Evolutionary conservation across 2,113 vertebrate species (phyloP), one percentile per base, ranked within the genome.

Genomic region (Spea bombifrons): DNA sequence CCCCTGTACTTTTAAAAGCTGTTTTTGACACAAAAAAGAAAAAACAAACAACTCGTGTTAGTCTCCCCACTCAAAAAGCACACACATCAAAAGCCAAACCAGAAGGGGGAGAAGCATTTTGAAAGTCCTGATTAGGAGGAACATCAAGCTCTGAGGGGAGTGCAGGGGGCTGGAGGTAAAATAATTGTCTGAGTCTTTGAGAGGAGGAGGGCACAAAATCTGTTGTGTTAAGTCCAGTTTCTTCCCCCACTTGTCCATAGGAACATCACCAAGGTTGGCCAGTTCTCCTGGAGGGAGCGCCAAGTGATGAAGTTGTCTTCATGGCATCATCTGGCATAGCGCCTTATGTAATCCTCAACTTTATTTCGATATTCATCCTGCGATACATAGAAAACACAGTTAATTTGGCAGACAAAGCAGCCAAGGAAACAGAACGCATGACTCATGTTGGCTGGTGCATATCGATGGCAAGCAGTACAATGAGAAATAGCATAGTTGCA

Each of bases 291-390:
- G 47, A 67, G n/a, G 74, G 71, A 71, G 71, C 57, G 68, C 78
- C 13, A 4, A 80, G 64, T 57, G 53, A 61, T 10, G 59, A 68
- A 59, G 8, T 57, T 68, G 61, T 5, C 7, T 64, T 1, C 30
- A 30, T 30, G 78, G 87, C 91, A 96, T 98, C 96, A 98, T 97
- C 96, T 98, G 53, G 95, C 95, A 0, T 95, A 97, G 82, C 90
- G 90, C 87, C 94, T 96, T 86, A 98, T 96, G 92, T 96, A 98
- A 89, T 98, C 95, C 73, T 97, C 95, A 88, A 98, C 96, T 86
- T 97, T 97, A 87, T 70, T 95, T 73, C 96, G 92, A 55, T 97
- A 98, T 82, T 98, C 96, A 85, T 97, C 96, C 95, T 97, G 72
- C 1, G 82, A 8, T 9, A 44, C 8, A 44, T 12, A n/a, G 8